Evolutionary conservation across 1,140 invertebrate species (phyloP), one percentile per base, ranked within the genome.

Genomic region (Cotesia chilonis): DNA sequence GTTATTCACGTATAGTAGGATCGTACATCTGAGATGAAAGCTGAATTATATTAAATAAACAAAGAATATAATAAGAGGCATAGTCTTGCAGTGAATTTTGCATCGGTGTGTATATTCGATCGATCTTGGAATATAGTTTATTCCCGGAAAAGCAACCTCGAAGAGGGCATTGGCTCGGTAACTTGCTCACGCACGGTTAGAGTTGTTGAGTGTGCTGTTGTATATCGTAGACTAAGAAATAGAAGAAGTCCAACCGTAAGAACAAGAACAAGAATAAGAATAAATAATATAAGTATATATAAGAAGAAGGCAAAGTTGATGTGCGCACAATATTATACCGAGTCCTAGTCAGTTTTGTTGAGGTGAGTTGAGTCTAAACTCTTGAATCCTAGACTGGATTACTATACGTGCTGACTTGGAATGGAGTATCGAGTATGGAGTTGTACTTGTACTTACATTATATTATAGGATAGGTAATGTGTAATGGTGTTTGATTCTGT

Each of bases 131-230:
- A 72, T 28, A 17, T 54, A 47, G 70, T 66, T 51, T 67, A 72
- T 72, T 67, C 70, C 64, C 70, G 55, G 70, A 72, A 72, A 72
- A 72, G 17, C 41, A 17, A 64, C 54, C 54, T 67, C 20, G 41
- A 67, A 47, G 70, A 67, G 63, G 63, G 70, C 70, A 72, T 72
- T 72, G 70, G 41, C 70, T 72, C 55, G 38, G n/a, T 59, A 38
- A 36, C 41, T 71, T 38, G 61, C 70, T 66, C 70, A 72, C 70
- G 70, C 64, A 72, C 70, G 63, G 54, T 64, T 72, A 72, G 64
- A 36, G 38, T 67, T 54, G 37, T 14, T 7, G 60, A n/a, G 38
- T 61, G 28, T 35, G 52, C 52, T 47, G 10, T 47, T 9, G 41
- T 47, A 10, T 47, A 47, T 47, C 6, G 6, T 47, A 47, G 41